Conservation (phyloP, 2,113 vertebrate species). For the Genyomyrus donnyi region DNA sequence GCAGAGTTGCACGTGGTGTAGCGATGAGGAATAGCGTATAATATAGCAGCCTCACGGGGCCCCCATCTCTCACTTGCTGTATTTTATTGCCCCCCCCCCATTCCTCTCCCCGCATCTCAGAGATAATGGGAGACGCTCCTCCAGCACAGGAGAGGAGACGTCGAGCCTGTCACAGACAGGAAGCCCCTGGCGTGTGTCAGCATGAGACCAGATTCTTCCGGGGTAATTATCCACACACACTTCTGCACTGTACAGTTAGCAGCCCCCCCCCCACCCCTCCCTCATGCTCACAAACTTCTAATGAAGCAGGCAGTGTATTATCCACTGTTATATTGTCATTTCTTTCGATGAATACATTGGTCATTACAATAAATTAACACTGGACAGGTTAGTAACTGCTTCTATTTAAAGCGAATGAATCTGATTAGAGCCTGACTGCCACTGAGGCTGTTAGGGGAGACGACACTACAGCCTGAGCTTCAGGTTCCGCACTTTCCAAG, state of each 20-base stretch:
- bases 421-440: background rate
- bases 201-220: background rate
- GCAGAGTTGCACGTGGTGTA: background rate
- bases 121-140: background rate
- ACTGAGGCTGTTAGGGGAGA: background rate
- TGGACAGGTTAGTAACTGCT: background rate
- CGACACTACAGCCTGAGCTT: background rate
- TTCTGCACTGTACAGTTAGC: background rate
- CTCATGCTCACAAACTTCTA: background rate
- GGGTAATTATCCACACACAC: slow-evolving; percentile 1
- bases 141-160: background rate
- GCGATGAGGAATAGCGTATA: background rate
- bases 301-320: background rate
- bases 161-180: background rate
- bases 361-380: background rate
- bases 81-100: slow-evolving; percentile 6
- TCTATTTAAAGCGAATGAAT: background rate
- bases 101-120: background rate
- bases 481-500: background rate
- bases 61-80: slow-evolving; percentile 29
- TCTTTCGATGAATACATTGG: background rate
- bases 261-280: background rate
- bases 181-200: slow-evolving; percentile 10
- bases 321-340: background rate
- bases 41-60: slow-evolving; percentile 8